A percentile compares a stretch with the other conserved stretches of the same genome.
These are phyloP conservation scores for Sesamia inferens DNA, from an alignment of 2,888 invertebrate species.

Conservation along the genomic window DNA sequence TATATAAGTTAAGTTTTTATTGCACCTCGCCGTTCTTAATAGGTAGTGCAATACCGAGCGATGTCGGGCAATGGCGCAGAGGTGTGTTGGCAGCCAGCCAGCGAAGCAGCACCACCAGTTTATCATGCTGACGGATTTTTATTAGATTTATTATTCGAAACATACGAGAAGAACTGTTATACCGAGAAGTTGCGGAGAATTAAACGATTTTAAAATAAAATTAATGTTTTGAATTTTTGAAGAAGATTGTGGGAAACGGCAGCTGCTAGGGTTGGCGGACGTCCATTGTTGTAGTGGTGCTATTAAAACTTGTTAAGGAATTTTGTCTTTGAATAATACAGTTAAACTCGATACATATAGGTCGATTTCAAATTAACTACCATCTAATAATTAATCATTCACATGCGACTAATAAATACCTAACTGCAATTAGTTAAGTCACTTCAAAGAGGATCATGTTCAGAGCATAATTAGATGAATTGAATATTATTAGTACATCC, in stretches of 20 bases:
- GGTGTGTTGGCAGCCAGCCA: slow-evolving; percentile 56
- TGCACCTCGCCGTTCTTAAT: slow-evolving; percentile 31
- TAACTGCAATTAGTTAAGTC: slow-evolving; percentile 22
- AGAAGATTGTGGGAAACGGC: slow-evolving; percentile 16
- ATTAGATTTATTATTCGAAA: slow-evolving; percentile 54
- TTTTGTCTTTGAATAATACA: neutral
- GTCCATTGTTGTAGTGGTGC: neutral
- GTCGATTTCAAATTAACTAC: slow-evolving; percentile 6
- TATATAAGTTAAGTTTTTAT: slow-evolving; percentile 51
- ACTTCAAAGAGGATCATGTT: slow-evolving; percentile 25
- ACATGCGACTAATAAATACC: slow-evolving; percentile 26
- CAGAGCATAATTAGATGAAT: slow-evolving; percentile 37
- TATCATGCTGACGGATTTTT: slow-evolving; percentile 59
- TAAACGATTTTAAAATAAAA: slow-evolving; percentile 20
- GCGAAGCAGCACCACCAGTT: slow-evolving; percentile 24
- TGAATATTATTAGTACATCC: slow-evolving; percentile 34
- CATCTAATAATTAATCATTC: slow-evolving; percentile 36
- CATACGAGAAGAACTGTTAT: slow-evolving; percentile 31
- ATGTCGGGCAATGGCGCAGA: slow-evolving; percentile 34
- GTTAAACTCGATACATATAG: neutral
- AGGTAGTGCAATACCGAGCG: slow-evolving; percentile 36
- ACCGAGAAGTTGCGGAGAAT: slow-evolving; percentile 2
- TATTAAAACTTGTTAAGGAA: neutral
- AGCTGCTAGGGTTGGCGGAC: slow-evolving; percentile 25
- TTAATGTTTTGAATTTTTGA: slow-evolving; percentile 9